Base-by-base conservation (phyloP, 2,113 vertebrate genomes). In the Mesoclemmys tuberculata region DNA sequence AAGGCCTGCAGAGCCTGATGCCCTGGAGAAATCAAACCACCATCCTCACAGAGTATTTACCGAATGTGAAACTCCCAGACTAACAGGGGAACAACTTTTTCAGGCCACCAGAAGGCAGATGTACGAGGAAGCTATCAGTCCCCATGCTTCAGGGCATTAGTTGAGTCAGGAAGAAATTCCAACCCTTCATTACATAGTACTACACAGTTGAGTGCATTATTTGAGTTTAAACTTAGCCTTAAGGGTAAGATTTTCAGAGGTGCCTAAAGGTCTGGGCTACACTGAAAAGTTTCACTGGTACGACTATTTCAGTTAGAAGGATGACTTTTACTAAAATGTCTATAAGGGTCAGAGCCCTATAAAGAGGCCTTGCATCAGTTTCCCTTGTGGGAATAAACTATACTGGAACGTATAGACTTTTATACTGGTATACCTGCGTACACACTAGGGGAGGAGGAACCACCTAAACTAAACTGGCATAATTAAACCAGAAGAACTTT, bases 371-470 rank as follows among this genome's bases (percentile, higher is more conserved):
- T 80, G 8, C 18, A 21, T 3, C 1, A 35, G 5, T 56, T 49
- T 80, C 49, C 1, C 1, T 4, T 49, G 51, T 27, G 41, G 35
- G n/a, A 44, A 29, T 27, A 38, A 0, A 1, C 6, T 49, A 19
- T 4, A 13, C 19, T 61, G 1, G 1, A 46, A 46, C 14, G 14
- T 55, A 55, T 18, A 55, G 16, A 55, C 21, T 55, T 55, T 21
- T 55, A 55, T 55, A 55, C 54, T 46, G 46, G 46, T 46, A 46
- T 46, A 46, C 46, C 46, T 46, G 46, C 8, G 46, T 46, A 5
- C 46, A 46, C 46, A 46, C 46, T 46, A 46, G 46, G 46, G 46
- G 14, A 21, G 54, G 54, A 10, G 16, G 21, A 46, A 21, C 54
- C 54, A 55, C 54, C 21, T 55, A 18, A 55, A 55, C 14, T 55